Evolutionary conservation across 2,113 vertebrate genomes (phyloP).

Genomic region (Catharus bicknelli): DNA sequence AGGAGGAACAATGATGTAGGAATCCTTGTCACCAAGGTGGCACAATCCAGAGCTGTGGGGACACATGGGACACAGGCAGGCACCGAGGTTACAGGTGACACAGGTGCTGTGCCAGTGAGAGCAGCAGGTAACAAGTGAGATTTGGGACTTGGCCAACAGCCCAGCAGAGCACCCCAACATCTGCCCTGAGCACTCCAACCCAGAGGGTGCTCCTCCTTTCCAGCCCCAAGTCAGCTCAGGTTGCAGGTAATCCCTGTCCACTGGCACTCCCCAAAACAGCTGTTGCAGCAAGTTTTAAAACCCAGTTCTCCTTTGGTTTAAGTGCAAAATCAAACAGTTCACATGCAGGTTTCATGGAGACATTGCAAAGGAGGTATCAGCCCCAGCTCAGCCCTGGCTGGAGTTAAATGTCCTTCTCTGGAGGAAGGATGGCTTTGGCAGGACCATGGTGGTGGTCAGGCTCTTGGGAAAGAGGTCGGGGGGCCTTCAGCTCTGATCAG

Average conservation of each 20-base stretch:
- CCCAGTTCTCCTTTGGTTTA: slow-evolving; percentile 44
- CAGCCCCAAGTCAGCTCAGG: neutral
- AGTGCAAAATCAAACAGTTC: slow-evolving; percentile 2
- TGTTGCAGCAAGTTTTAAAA: neutral
- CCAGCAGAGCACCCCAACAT: neutral
- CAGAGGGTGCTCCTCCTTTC: neutral
- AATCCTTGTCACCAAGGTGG: neutral
- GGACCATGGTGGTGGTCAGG: neutral
- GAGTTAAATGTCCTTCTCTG: neutral
- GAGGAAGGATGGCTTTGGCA: slow-evolving; percentile 1
- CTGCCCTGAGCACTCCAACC: neutral
- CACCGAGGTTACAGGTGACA: neutral
- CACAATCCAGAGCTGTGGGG: neutral
- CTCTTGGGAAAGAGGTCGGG: neutral
- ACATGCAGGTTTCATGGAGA: neutral
- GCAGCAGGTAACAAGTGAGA: slow-evolving; percentile 24
- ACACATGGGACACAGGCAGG: neutral
- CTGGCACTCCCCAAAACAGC: neutral
- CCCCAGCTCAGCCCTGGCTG: neutral
- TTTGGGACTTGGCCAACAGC: neutral
- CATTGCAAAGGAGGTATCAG: neutral
- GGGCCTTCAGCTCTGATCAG: neutral
- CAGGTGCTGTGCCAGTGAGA: neutral
- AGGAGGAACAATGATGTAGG: neutral
- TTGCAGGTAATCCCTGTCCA: neutral